phyloP scores from a whole-genome alignment of 2,888 invertebrate species.

The Coenonympha arcania region DNA sequence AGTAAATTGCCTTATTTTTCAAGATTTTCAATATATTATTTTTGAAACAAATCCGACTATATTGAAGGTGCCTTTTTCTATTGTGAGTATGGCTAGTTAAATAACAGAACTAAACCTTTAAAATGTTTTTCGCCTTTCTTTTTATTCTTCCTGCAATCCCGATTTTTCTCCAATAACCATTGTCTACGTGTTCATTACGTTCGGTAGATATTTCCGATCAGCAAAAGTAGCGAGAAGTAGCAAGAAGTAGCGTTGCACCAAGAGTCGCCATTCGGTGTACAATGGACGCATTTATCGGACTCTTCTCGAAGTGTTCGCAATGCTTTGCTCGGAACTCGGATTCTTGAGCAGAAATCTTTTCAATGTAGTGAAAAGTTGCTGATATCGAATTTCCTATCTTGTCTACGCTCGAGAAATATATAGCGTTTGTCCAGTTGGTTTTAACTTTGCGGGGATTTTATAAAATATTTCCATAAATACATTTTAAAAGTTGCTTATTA shows the following conservation, averaged over 20 bases:
- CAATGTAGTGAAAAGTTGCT: slow-evolving; percentile 18
- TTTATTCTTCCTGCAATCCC: too few species aligned
- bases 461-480: background rate
- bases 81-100: too few species aligned
- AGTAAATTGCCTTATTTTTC: too few species aligned
- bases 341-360: slow-evolving; percentile 22
- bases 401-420: slow-evolving; percentile 1
- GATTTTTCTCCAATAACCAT: too few species aligned
- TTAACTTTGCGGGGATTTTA: background rate
- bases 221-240: background rate
- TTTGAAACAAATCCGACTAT: too few species aligned
- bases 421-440: slow-evolving; percentile 1
- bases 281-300: slow-evolving; percentile 16
- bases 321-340: slow-evolving; percentile 18
- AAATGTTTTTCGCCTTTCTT: too few species aligned
- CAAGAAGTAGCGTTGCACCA: background rate
- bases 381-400: slow-evolving; percentile 11
- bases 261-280: slow-evolving; percentile 5
- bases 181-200: too few species aligned
- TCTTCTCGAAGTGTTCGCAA: slow-evolving; percentile 15
- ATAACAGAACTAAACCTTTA: too few species aligned
- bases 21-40: too few species aligned
- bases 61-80: too few species aligned
- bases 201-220: background rate
- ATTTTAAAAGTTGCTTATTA: too few species aligned